Percentiles rank a stretch among this genome's conserved stretches.
Evolutionary conservation across 2,797 vertebrate species (phyloP).

Genomic region (Toxotes lorentzi): DNA sequence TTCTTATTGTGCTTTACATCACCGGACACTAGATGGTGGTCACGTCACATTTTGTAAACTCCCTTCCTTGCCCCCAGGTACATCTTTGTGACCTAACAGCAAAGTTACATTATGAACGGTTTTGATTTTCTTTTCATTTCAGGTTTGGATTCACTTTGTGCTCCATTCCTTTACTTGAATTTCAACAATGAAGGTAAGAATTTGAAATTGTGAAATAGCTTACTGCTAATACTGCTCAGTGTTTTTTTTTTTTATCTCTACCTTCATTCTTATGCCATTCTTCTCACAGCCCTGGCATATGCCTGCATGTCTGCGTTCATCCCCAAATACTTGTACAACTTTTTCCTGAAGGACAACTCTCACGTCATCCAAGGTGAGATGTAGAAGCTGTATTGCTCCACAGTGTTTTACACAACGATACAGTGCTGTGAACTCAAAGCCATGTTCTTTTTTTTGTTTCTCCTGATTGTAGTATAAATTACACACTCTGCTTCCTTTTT

Average conservation of each 20-base stretch:
- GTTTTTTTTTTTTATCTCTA: not conserved
- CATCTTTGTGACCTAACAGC: not conserved
- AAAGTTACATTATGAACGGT: not conserved
- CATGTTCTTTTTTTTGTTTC: not conserved
- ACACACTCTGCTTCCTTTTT: not conserved
- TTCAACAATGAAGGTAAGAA: slow-evolving; percentile 96
- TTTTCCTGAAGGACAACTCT: slow-evolving; percentile 99
- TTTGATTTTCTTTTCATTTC: slow-evolving; percentile 41
- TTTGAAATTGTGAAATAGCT: not conserved
- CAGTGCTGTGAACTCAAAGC: not conserved
- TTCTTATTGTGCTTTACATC: slow-evolving; percentile 29
- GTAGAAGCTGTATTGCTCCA: not conserved
- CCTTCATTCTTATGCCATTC: slow-evolving; percentile 5
- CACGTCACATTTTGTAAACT: slow-evolving; percentile 20
- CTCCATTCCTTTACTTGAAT: slow-evolving; percentile 97
- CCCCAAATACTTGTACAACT: slow-evolving; percentile 98
- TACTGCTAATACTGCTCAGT: not conserved
- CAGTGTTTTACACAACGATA: not conserved
- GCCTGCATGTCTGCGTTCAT: slow-evolving; percentile 99
- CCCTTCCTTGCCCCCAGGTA: not conserved
- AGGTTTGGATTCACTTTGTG: slow-evolving; percentile 99
- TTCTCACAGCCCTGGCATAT: slow-evolving; percentile 92
- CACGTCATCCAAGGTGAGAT: slow-evolving; percentile 98
- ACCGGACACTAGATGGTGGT: slow-evolving; percentile 76
- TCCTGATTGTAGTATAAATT: slow-evolving; percentile 6